These are phyloP conservation scores for Trissolcus basalis DNA, from an alignment of 1,140 invertebrate genomes.

Conservation along the genomic window DNA sequence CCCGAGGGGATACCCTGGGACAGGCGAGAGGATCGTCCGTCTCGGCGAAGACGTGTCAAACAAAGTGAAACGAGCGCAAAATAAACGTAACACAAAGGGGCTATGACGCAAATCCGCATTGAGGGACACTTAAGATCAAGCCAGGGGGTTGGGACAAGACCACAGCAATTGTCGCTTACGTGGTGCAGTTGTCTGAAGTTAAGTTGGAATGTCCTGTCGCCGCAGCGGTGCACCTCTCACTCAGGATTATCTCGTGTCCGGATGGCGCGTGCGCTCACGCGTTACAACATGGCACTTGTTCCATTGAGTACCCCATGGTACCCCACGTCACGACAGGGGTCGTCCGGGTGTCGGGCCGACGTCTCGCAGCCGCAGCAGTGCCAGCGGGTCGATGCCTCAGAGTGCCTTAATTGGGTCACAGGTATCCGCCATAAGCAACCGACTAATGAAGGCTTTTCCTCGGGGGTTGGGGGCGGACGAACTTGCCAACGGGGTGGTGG, in stretches of 20 bases:
- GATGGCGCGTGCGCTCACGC: conserved; percentile 24
- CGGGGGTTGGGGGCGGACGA: background rate
- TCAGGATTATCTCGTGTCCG: conserved; percentile 31
- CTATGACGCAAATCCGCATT: no score
- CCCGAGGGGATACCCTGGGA: no score
- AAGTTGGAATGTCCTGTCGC: background rate
- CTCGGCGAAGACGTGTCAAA: no score
- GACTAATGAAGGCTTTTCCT: conserved; percentile 1
- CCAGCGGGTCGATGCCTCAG: conserved; percentile 2
- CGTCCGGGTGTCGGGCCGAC: no score
- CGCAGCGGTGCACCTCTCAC: conserved; percentile 32
- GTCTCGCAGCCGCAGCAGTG: no score
- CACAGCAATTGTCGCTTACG: conserved; percentile 18
- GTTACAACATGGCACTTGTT: conserved; percentile 35
- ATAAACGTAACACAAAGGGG: no score
- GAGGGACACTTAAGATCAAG: no score
- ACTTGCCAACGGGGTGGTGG: background rate
- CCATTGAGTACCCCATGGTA: conserved; percentile 10
- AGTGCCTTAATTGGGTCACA: conserved; percentile 17
- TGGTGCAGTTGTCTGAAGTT: background rate
- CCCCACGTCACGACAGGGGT: background rate
- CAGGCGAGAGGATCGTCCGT: no score
- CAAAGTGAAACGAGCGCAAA: no score
- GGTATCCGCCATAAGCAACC: conserved; percentile 11
- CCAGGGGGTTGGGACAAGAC: no score